phyloP scores from a whole-genome alignment of 2,797 vertebrate species.

The Dryobates pubescens region DNA sequence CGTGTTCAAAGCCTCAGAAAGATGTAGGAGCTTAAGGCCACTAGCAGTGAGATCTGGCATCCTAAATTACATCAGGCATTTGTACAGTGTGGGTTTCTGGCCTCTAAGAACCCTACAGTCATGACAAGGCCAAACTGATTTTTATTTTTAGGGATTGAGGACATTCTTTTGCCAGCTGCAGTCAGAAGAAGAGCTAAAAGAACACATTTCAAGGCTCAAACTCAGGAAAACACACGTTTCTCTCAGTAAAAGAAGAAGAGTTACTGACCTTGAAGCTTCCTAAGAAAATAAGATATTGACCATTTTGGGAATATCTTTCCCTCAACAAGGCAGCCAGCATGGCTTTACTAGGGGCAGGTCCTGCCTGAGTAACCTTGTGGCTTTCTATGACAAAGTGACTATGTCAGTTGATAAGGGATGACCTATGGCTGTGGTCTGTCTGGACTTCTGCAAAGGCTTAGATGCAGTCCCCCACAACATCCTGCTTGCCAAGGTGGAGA shows the following conservation, averaged over 20 bases:
- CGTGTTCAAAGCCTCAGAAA: neutral
- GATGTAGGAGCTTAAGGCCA: neutral
- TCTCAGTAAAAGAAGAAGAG: neutral
- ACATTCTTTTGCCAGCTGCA: neutral
- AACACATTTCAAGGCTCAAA: neutral
- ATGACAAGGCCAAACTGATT: neutral
- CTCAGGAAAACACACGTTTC: neutral
- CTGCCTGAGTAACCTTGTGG: too few species aligned
- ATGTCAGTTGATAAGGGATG: too few species aligned
- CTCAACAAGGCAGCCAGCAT: too few species aligned
- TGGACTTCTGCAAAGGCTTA: too few species aligned
- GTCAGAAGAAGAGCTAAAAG: conserved; percentile 18
- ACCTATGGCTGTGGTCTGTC: too few species aligned
- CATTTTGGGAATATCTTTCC: too few species aligned
- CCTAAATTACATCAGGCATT: neutral
- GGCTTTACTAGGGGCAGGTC: too few species aligned
- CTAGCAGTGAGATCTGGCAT: neutral
- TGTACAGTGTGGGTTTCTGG: neutral
- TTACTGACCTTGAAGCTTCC: neutral
- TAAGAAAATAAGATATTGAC: too few species aligned
- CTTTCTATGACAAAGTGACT: too few species aligned
- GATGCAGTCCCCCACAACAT: too few species aligned
- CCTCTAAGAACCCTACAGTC: neutral
- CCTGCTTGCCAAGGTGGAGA: too few species aligned
- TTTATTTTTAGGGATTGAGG: neutral